These are phyloP conservation scores for Falco columbarius DNA, from an alignment of 2,797 vertebrate genomes.

Conservation along the genomic window DNA sequence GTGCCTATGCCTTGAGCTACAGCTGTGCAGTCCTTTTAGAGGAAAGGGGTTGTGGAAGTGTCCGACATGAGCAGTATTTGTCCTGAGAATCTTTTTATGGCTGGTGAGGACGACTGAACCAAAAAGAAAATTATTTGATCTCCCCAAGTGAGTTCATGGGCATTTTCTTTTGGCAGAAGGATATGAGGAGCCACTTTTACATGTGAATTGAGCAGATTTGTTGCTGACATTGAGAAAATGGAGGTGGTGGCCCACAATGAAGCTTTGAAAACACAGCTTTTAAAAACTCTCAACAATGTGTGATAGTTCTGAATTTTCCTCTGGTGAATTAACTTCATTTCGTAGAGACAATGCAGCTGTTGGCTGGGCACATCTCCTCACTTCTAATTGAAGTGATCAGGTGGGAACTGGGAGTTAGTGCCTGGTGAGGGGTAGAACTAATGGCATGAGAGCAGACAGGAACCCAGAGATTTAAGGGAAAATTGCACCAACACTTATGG, in stretches of 20 bases:
- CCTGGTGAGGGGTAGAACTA: neutral
- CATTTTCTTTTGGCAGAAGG: neutral
- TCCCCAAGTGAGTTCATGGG: neutral
- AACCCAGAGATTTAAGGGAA: neutral
- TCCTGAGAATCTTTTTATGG: neutral
- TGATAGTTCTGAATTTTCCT: neutral
- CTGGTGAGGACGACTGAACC: neutral
- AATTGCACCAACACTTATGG: neutral
- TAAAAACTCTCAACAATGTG: neutral
- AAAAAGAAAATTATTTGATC: neutral
- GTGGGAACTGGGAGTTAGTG: neutral
- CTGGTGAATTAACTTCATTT: neutral
- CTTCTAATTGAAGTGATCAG: neutral
- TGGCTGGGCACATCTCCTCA: neutral
- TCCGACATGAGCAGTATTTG: neutral
- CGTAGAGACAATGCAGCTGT: neutral
- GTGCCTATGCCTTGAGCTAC: neutral
- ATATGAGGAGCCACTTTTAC: neutral
- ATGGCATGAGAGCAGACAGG: neutral
- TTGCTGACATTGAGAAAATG: slow-evolving; percentile 20
- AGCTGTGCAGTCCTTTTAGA: neutral
- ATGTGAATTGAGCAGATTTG: neutral
- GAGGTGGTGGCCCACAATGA: neutral
- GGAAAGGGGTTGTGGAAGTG: neutral
- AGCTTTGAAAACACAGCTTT: neutral